Evolutionary conservation across 35 echinoderm and acorn worm species (phyloP).

Genomic region (Apostichopus californicus): DNA sequence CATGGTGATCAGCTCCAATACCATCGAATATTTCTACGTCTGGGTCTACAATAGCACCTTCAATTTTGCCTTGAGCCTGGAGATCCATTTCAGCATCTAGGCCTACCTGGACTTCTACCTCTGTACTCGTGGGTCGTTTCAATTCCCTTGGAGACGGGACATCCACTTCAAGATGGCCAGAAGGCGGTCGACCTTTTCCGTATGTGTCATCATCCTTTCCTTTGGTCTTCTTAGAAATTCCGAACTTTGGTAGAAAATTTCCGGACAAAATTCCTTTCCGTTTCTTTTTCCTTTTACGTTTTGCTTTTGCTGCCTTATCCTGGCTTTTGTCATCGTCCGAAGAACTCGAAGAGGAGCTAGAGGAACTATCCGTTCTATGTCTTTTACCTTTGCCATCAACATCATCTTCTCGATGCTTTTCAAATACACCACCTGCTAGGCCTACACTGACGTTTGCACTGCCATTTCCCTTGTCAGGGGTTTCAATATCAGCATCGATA

Average conservation of each 20-base stretch:
- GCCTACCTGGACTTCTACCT: constrained; percentile 9
- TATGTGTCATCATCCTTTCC: neutral
- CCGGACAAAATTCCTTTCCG: constrained; percentile 10
- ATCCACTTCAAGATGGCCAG: neutral
- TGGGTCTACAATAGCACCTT: neutral
- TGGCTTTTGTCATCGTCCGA: neutral
- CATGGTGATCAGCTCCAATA: constrained; percentile 10
- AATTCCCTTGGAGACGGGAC: neutral
- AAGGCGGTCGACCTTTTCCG: neutral
- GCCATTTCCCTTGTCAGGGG: neutral
- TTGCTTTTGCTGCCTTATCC: constrained; percentile 10
- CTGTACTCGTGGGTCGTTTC: neutral
- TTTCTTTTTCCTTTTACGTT: constrained; percentile 41
- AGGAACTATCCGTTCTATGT: constrained; percentile 12
- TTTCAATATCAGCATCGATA: constrained; percentile 35
- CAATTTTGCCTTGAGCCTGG: too few species aligned
- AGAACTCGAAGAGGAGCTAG: neutral
- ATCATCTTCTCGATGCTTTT: too few species aligned
- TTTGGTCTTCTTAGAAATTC: constrained; percentile 5
- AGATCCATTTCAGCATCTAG: neutral
- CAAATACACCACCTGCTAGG: neutral
- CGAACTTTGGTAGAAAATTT: constrained; percentile 35
- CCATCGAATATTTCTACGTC: constrained; percentile 15
- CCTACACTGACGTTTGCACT: neutral
- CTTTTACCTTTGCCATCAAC: neutral